Conservation (phyloP, 92 coral and sea anemone species). For the Epizoanthus illoricatus region DNA sequence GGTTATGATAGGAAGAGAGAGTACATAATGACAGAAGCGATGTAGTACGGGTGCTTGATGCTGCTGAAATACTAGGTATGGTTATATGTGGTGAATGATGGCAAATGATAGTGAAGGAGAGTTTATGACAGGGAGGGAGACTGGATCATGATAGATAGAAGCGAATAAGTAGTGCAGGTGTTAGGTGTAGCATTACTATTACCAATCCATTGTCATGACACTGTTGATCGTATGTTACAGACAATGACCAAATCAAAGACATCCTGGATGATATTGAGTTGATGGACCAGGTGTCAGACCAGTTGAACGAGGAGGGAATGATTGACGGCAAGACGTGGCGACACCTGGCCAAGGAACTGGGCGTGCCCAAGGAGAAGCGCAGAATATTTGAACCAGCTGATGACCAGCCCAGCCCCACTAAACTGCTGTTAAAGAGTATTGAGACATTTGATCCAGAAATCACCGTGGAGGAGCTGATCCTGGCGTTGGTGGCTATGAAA, state of each 20-base stretch:
- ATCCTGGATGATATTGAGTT: constrained; percentile 75
- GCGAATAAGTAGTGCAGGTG: neutral
- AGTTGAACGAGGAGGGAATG: constrained; percentile 65
- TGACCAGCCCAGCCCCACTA: constrained; percentile 69
- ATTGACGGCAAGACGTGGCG: constrained; percentile 65
- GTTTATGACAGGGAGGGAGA: neutral
- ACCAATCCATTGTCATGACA: neutral
- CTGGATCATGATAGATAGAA: neutral
- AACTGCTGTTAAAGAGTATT: constrained; percentile 62
- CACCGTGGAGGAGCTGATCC: constrained; percentile 81
- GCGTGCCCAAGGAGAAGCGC: constrained; percentile 72
- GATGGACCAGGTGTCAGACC: constrained; percentile 72
- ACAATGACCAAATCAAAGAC: constrained; percentile 66
- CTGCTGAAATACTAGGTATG: constrained; percentile 79
- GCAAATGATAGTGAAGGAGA: neutral
- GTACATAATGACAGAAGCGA: no score
- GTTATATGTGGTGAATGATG: neutral
- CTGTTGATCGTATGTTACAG: constrained; percentile 26
- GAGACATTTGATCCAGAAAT: constrained; percentile 80
- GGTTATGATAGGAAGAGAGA: no score
- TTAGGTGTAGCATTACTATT: neutral
- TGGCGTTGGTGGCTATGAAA: constrained; percentile 91
- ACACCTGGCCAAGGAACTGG: constrained; percentile 66
- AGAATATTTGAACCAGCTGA: constrained; percentile 66
- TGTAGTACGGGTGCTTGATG: constrained; percentile 59